Evolutionary conservation across 2,888 invertebrate species (phyloP).

Genomic region (Epiblema foenella): DNA sequence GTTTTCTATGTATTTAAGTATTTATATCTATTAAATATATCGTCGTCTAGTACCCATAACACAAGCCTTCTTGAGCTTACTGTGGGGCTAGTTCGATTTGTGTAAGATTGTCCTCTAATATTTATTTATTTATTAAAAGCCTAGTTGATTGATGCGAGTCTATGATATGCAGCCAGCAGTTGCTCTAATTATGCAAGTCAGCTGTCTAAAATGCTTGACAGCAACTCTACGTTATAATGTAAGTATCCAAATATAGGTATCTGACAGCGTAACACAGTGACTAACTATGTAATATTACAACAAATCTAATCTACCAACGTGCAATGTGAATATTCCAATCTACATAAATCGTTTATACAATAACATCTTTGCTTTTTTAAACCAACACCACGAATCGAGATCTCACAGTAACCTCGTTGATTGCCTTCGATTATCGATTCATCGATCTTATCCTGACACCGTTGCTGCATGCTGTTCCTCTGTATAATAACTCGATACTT

Average conservation of each 20-base stretch:
- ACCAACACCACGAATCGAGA: conserved; percentile 37
- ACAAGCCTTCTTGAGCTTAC: too few species aligned
- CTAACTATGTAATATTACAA: not conserved
- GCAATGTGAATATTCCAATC: conserved; percentile 2
- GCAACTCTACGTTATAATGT: not conserved
- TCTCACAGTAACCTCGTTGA: conserved; percentile 54
- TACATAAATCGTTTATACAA: conserved; percentile 18
- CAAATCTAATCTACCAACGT: not conserved
- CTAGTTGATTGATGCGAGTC: too few species aligned
- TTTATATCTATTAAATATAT: too few species aligned
- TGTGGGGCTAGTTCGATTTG: too few species aligned
- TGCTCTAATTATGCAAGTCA: not conserved
- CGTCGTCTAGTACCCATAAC: too few species aligned
- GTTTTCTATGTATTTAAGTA: too few species aligned
- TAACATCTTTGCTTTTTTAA: conserved; percentile 31
- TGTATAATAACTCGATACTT: conserved; percentile 47
- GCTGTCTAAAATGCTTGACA: not conserved
- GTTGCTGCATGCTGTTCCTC: conserved; percentile 47
- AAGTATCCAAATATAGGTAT: too few species aligned
- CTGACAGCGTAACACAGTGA: not conserved
- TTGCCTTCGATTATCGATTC: conserved; percentile 68
- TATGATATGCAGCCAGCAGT: not conserved
- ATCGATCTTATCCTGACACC: conserved; percentile 58
- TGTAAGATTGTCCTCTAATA: too few species aligned
- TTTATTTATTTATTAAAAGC: too few species aligned